A percentile compares a stretch with the other conserved stretches of the same genome.
phyloP scores from a whole-genome alignment of 92 coral and sea anemone species.

The Epizoanthus fatuus region DNA sequence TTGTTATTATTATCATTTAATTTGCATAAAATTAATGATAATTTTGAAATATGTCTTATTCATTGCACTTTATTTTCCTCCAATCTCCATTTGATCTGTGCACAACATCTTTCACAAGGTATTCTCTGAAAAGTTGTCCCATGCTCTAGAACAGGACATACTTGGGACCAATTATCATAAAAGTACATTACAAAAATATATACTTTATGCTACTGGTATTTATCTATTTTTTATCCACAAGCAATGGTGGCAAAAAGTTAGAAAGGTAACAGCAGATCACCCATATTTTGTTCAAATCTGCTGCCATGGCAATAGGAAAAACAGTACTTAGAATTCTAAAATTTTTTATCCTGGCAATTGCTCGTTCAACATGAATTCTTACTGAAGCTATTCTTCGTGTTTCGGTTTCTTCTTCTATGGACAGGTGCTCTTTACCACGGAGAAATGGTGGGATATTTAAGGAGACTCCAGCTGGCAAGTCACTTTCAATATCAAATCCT shows the following conservation, averaged over 20 bases:
- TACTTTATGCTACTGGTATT: no score
- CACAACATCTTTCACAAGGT: no score
- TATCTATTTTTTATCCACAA: no score
- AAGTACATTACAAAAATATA: no score
- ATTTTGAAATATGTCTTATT: no score
- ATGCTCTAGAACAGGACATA: no score
- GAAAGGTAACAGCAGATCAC: slow-evolving; percentile 61
- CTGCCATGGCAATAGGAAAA: slow-evolving; percentile 70
- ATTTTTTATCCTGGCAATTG: slow-evolving; percentile 61
- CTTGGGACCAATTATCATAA: no score
- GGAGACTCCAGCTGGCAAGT: slow-evolving; percentile 50
- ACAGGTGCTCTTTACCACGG: slow-evolving; percentile 59
- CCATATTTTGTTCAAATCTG: slow-evolving; percentile 74
- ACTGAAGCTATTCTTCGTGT: slow-evolving; percentile 69
- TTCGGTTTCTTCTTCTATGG: slow-evolving; percentile 60
- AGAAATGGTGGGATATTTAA: slow-evolving; percentile 73
- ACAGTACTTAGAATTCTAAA: slow-evolving; percentile 64
- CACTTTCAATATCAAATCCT: slow-evolving; percentile 54
- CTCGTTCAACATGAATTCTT: slow-evolving; percentile 77
- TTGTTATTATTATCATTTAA: no score
- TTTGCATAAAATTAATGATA: no score
- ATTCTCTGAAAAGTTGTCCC: no score
- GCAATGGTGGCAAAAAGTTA: slow-evolving; percentile 63
- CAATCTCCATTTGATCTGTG: no score
- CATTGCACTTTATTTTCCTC: no score